Evolutionary conservation across 2,113 vertebrate genomes (phyloP).

Genomic region (Cyanoramphus novaezelandiae): DNA sequence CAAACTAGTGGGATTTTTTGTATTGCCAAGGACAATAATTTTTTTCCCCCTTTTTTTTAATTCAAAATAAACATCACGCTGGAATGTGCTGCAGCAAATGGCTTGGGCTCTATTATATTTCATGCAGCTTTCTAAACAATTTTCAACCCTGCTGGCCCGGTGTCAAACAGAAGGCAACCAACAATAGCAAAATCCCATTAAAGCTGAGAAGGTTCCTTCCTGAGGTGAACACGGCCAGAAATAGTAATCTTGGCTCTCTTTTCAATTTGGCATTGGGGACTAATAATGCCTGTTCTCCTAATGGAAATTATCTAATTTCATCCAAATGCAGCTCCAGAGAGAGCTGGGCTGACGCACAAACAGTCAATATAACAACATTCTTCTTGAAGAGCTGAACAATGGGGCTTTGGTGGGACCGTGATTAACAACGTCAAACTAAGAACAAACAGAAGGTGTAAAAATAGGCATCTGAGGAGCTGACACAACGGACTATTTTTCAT

Average conservation of each 20-base stretch:
- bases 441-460: slow-evolving; percentile 85
- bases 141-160: slow-evolving; percentile 80
- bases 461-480: slow-evolving; percentile 78
- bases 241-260: slow-evolving; percentile 91
- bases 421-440: slow-evolving; percentile 80
- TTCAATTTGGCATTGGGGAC: slow-evolving; percentile 84
- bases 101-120: slow-evolving; percentile 82
- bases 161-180: slow-evolving; percentile 96
- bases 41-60: slow-evolving; percentile 51
- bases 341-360: slow-evolving; percentile 82
- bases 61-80: slow-evolving; percentile 79
- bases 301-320: slow-evolving; percentile 94
- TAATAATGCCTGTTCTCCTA: slow-evolving; percentile 89
- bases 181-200: slow-evolving; percentile 98
- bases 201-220: slow-evolving; percentile 98
- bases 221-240: slow-evolving; percentile 93
- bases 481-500: slow-evolving; percentile 73
- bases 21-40: slow-evolving; percentile 84
- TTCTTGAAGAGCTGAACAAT: slow-evolving; percentile 84
- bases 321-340: slow-evolving; percentile 84
- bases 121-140: slow-evolving; percentile 85
- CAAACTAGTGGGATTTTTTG: slow-evolving; percentile 62
- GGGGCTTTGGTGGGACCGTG: slow-evolving; percentile 79
- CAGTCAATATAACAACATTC: slow-evolving; percentile 90
- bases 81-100: slow-evolving; percentile 82